Percentiles rank a stretch among this genome's conserved stretches.
Evolutionary conservation across 1,140 invertebrate species (phyloP).

Genomic region (Andrena cerasifolii): DNA sequence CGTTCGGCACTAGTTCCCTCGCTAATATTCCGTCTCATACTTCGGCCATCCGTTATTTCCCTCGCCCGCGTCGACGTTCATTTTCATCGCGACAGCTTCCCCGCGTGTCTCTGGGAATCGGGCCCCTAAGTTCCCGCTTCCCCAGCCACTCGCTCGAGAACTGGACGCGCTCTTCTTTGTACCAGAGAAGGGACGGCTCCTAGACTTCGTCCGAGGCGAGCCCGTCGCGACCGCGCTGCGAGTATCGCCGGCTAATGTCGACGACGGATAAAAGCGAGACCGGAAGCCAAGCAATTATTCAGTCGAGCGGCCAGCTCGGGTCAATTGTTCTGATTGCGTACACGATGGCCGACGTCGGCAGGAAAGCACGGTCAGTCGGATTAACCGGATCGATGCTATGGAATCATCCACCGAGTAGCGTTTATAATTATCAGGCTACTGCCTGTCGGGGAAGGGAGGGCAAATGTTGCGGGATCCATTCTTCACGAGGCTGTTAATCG

Average conservation of each 20-base stretch:
- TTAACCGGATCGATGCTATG: slow-evolving; percentile 14
- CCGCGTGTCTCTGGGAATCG: background rate
- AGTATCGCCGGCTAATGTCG: slow-evolving; percentile 36
- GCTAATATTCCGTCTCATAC: background rate
- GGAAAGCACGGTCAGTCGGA: slow-evolving; percentile 33
- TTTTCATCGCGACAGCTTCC: background rate
- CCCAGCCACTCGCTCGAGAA: background rate
- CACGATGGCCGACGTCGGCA: slow-evolving; percentile 50
- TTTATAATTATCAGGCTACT: background rate
- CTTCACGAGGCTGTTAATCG: background rate
- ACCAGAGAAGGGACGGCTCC: background rate
- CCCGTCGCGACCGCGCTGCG: background rate
- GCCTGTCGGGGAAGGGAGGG: background rate
- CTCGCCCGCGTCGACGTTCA: background rate
- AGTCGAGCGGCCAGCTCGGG: slow-evolving; percentile 53
- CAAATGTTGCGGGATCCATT: too few relatives aligned
- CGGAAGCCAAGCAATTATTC: slow-evolving; percentile 74
- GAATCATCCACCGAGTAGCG: background rate
- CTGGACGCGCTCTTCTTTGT: background rate
- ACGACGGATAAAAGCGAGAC: slow-evolving; percentile 63
- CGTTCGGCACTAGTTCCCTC: background rate
- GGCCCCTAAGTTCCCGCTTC: background rate
- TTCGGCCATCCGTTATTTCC: background rate
- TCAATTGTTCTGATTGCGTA: slow-evolving; percentile 63
- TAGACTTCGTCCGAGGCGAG: slow-evolving; percentile 4